These are phyloP conservation scores for Laticauda laticaudata DNA, from an alignment of 2,113 vertebrate species.

Conservation along the genomic window DNA sequence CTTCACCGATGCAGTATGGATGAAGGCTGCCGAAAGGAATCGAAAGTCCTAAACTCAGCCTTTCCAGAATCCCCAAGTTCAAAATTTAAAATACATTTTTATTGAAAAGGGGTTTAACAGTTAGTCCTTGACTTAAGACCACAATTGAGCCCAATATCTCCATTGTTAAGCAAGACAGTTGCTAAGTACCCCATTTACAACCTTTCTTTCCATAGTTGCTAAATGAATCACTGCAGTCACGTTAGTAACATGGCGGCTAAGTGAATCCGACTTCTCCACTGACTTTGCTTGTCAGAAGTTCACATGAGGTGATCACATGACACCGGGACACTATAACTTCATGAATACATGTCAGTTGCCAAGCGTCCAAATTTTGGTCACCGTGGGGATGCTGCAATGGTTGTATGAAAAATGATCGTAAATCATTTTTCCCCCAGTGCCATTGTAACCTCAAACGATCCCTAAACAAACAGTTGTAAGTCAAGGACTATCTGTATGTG, in stretches of 20 bases:
- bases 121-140: neutral
- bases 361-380: neutral
- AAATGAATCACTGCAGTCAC: neutral
- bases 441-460: too few species aligned
- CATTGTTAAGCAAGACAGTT: neutral
- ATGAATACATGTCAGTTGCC: neutral
- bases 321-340: neutral
- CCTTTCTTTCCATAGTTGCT: neutral
- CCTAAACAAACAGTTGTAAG: neutral
- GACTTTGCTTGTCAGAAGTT: neutral
- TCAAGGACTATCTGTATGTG: neutral
- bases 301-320: neutral
- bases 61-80: neutral
- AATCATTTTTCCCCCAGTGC: neutral
- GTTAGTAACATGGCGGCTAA: neutral
- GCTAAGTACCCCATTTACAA: neutral
- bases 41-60: neutral
- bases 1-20: neutral
- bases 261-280: neutral
- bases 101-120: neutral
- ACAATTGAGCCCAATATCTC: neutral
- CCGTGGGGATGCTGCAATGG: neutral
- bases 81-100: neutral
- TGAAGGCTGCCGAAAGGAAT: neutral
- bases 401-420: neutral